Conservation (phyloP, 2,888 invertebrate species). For the Tetragonula carbonaria region DNA sequence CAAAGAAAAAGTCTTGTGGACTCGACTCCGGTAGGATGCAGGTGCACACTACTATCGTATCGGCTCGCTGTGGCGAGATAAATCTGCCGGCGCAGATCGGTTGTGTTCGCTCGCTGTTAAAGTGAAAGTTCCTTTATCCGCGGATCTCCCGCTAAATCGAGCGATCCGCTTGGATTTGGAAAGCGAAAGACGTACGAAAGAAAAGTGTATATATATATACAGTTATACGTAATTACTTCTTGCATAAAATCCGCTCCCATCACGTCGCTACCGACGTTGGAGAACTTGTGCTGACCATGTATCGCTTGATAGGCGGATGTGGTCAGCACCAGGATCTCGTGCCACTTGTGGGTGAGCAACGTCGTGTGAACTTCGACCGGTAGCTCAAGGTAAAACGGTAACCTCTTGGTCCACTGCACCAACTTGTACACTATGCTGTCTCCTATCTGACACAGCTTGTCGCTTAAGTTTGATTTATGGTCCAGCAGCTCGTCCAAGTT, state of each 20-base stretch:
- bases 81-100: background rate
- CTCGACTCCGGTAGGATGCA: background rate
- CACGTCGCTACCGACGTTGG: conserved; percentile 83
- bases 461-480: conserved; percentile 95
- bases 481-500: conserved; percentile 96
- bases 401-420: conserved; percentile 99
- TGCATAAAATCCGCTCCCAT: conserved; percentile 93
- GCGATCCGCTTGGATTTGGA: background rate
- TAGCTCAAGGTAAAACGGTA: conserved; percentile 98
- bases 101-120: background rate
- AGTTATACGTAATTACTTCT: conserved; percentile 87
- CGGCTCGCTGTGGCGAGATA: background rate
- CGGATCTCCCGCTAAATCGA: background rate
- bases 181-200: background rate
- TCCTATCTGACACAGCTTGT: conserved; percentile 97
- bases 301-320: conserved; percentile 97
- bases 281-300: conserved; percentile 87
- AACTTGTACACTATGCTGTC: conserved; percentile 99
- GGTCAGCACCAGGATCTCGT: conserved; percentile 96
- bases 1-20: background rate
- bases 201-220: background rate
- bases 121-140: conserved; percentile 39
- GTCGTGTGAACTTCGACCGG: conserved; percentile 98
- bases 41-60: background rate
- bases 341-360: conserved; percentile 98